phyloP scores from a whole-genome alignment of 2,797 vertebrate genomes.

The Odontamblyopus rebecca region DNA sequence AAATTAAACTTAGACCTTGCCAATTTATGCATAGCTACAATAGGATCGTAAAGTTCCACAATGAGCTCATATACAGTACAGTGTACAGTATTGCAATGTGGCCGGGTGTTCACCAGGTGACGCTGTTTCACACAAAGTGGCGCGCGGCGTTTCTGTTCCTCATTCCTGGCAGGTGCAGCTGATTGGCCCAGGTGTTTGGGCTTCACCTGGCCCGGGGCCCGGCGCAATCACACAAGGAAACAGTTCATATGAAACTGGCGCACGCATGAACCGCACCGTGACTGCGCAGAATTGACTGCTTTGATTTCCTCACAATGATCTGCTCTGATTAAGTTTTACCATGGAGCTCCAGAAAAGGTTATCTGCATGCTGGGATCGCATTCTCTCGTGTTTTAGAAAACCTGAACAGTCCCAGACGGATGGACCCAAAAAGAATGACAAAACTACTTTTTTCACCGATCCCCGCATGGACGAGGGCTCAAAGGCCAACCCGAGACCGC shows the following conservation, averaged over 20 bases:
- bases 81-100: neutral
- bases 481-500: rapidly evolving
- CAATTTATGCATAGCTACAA: too few species aligned
- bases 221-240: constrained; percentile 7
- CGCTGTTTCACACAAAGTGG: neutral
- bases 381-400: constrained; percentile 49
- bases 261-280: constrained; percentile 3
- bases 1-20: too few species aligned
- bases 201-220: neutral
- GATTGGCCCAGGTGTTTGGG: constrained; percentile 53
- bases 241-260: neutral
- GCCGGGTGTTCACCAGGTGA: neutral
- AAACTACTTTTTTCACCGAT: neutral
- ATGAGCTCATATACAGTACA: too few species aligned
- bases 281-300: neutral
- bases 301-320: constrained; percentile 13
- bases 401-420: rapidly evolving
- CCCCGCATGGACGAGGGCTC: rapidly evolving
- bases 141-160: constrained; percentile 28
- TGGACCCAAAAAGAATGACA: rapidly evolving
- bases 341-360: constrained; percentile 46
- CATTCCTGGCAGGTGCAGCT: constrained; percentile 36
- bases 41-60: too few species aligned
- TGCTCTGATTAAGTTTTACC: constrained; percentile 26
- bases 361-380: constrained; percentile 43